Percentiles rank a stretch among this genome's conserved stretches.
phyloP scores from a whole-genome alignment of 2,113 vertebrate species.

The Camelus dromedarius region DNA sequence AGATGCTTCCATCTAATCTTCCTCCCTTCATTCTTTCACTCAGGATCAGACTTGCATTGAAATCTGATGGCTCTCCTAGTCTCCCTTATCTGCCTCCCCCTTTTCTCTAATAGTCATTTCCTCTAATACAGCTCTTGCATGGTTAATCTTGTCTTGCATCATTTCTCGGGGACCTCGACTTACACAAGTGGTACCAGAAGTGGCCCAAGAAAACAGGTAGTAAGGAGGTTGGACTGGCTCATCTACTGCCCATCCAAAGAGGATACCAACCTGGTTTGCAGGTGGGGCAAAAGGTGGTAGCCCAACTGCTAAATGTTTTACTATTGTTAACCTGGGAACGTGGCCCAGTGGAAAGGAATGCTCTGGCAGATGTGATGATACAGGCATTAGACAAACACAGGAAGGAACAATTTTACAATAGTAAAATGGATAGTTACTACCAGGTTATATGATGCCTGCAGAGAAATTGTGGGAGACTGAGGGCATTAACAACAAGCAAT shows the following conservation, averaged over 20 bases:
- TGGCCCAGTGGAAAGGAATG: neutral
- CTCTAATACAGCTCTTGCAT: neutral
- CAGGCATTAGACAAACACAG: constrained; percentile 11
- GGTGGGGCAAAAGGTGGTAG: neutral
- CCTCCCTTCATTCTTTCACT: neutral
- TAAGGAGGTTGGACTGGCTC: neutral
- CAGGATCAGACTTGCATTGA: neutral
- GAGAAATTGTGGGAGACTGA: constrained; percentile 20
- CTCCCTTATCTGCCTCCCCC: neutral
- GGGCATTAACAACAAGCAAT: constrained; percentile 13
- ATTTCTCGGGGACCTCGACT: constrained; percentile 7
- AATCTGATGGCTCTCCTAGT: neutral
- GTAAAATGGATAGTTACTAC: constrained; percentile 10
- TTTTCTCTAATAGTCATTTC: constrained; percentile 28
- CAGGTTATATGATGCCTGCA: neutral
- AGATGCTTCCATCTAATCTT: neutral
- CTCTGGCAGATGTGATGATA: neutral
- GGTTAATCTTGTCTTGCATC: neutral
- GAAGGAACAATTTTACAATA: neutral
- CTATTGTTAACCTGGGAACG: neutral
- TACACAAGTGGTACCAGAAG: neutral
- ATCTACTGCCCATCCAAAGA: neutral
- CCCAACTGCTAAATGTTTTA: neutral
- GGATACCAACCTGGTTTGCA: neutral
- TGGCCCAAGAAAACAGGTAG: neutral